Base-by-base conservation (phyloP, 2,888 invertebrate genomes). In the Patella caerulea region DNA sequence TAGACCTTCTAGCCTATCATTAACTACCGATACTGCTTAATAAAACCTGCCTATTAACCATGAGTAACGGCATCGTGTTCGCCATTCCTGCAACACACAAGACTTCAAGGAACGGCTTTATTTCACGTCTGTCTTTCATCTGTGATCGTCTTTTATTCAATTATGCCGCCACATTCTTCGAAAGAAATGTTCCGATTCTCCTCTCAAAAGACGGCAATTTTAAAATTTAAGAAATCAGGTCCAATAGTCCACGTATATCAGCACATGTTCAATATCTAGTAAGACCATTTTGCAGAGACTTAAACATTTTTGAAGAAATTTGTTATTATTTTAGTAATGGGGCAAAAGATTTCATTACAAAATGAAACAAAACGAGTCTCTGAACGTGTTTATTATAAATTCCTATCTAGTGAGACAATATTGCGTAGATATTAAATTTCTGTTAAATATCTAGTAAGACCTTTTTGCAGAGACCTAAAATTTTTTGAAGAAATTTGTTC, bases 51-150 rank as follows among this genome's bases (percentile, higher is more conserved):
- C 14, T 65, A 65, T 65, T 65, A 65, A 11, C 65, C 65, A 24
- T 65, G 65, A 65, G 19, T 65, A 65, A 65, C 24, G 65, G 19
- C 24, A 24, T 24, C 65, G 24, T 24, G 19, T 19, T 65, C 24
- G 19, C 65, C 24, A 65, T 24, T 24, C 24, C 24, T 24, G 19
- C 65, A 12, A 24, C 15, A 19, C 24, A 19, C 65, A 65, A 65
- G 65, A 65, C 65, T 11, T 65, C 65, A 24, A 65, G 65, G 24
- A 65, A 65, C 14, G 24, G 19, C 24, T 65, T 65, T 24, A 65
- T 65, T 24, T 65, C 65, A 24, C 45, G 65, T 65, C 65, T 65
- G 65, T 65, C 19, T 65, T 65, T 24, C 65, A 65, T 65, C 65
- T 65, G 19, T 24, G 24, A 9, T 65, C 65, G 12, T 19, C 65